Evolutionary conservation across 2,888 invertebrate genomes (phyloP), one percentile per base, ranked within the genome.

Genomic region (Plebejus melissa): DNA sequence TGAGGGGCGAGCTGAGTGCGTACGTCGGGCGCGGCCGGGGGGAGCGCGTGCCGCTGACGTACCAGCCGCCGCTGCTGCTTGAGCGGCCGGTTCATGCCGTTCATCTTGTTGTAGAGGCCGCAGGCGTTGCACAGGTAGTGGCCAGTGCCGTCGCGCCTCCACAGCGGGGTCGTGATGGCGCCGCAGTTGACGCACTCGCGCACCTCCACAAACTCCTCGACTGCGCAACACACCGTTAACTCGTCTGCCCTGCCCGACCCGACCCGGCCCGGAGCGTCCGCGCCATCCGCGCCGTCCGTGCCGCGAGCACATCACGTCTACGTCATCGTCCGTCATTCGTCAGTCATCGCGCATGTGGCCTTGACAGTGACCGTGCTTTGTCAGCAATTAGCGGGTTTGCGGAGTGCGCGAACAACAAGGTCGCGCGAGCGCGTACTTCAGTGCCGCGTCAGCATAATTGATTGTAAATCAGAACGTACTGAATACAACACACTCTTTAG

Each of bases 111-210:
- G 95, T 99, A 99, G 86, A 99, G 96, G 85, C 99, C 99, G 94
- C 99, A 99, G 81, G 99, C 99, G 95, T 99, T 99, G 96, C 99
- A 99, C 85, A 99, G 96, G 94, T 99, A 99, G 94, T 99, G 99
- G 81, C 99, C 99, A 86, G 98, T 98, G 90, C 98, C 98, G 95
- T 99, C 99, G 89, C 99, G 96, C 82, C 99, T 96, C 99, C 99
- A 99, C 80, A 99, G 94, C 74, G 99, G 97, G 99, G 99, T 99
- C 81, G 97, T 97, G 84, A 98, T 98, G 80, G 99, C 98, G 78
- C 99, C 99, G 93, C 99, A 99, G 94, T 99, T 99, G 79, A 99
- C 98, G 94, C 99, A 99, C 93, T 99, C 99, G 79, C 99, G 95
- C 38, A 98, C 98, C 93, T 98, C 99, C 82, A 97, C 96, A 87